Base-by-base conservation (phyloP, 2,888 invertebrate genomes). In the Campopleginae sp. region DNA sequence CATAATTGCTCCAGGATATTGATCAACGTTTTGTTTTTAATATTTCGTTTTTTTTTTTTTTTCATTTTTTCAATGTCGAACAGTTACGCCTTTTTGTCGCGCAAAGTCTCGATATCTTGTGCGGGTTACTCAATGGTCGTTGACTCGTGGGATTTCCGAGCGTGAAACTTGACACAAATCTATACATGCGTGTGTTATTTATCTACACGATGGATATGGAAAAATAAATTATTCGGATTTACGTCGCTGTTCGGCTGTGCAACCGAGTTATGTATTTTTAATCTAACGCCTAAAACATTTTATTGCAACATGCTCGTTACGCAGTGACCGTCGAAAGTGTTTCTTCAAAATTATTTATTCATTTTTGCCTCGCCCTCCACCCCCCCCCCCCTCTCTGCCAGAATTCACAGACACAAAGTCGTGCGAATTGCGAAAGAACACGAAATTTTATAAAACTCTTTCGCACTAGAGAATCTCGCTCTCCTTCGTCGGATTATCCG, bases 81-180 rank as follows among this genome's bases (percentile, higher is more conserved):
- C 12, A 27, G 27, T 23, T 58, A 63, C n/a, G n/a, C 63, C 31
- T 33, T 63, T 63, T 38, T 66, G 27, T 58, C 10, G 42, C 66
- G 23, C n/a, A 66, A 19, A 63, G 33, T 33, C 46, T 12, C 19
- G 10, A 14, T 46, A 44, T 44, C 68, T 19, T 19, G 27, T 8
- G n/a, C n/a, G 68, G 27, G 38, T 68, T 68, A 38, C 68, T 38
- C 68, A 68, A 68, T 68, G 68, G 12, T 27, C 38, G 68, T 68
- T 68, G 44, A 68, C 44, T 68, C 68, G 68, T 44, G 68, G 17
- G 12, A 23, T 27, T 4, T 38, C 38, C 8, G 23, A 19, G 68
- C 68, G 68, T 23, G 68, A 46, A 19, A 46, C 44, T 27, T 46
- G 17, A 23, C 68, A 27, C 12, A 14, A 23, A 42, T 44, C n/a